phyloP scores from a whole-genome alignment of 1,140 invertebrate species.

The Drosophila sucinea region DNA sequence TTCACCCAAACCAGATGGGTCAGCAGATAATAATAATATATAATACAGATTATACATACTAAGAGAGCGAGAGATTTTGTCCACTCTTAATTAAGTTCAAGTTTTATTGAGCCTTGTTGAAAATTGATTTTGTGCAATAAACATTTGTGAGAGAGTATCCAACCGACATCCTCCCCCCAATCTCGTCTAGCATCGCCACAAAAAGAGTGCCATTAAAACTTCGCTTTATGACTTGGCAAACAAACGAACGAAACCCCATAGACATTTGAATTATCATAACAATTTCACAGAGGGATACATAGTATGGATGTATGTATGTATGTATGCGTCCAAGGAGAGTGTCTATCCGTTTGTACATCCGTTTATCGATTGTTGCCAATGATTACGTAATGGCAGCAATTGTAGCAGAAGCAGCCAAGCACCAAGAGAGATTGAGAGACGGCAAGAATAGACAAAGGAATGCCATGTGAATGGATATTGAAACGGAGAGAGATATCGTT shows the following conservation, averaged over 20 bases:
- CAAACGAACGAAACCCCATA: constrained; percentile 37
- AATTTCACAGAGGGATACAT: constrained; percentile 63
- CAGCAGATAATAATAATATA: constrained; percentile 66
- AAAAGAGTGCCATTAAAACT: constrained; percentile 47
- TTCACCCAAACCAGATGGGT: constrained; percentile 45
- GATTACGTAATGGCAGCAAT: constrained; percentile 80
- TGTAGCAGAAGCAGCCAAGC: constrained; percentile 47
- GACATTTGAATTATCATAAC: constrained; percentile 76
- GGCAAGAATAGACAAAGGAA: constrained; percentile 15
- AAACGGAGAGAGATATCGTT: constrained; percentile 32
- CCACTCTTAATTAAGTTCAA: constrained; percentile 57
- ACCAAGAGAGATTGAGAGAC: neutral
- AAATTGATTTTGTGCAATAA: constrained; percentile 55
- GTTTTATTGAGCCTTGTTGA: constrained; percentile 70
- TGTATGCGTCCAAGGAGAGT: constrained; percentile 30
- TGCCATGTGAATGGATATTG: constrained; percentile 20
- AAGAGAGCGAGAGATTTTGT: neutral
- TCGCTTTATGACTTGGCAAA: constrained; percentile 68
- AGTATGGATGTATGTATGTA: constrained; percentile 48
- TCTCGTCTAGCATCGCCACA: neutral
- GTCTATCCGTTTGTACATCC: constrained; percentile 43
- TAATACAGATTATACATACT: neutral
- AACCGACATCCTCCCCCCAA: neutral
- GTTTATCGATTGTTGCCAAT: constrained; percentile 58
- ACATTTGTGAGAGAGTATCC: constrained; percentile 24